phyloP scores from a whole-genome alignment of 35 echinoderm and acorn worm genomes.

The Lytechinus pictus region DNA sequence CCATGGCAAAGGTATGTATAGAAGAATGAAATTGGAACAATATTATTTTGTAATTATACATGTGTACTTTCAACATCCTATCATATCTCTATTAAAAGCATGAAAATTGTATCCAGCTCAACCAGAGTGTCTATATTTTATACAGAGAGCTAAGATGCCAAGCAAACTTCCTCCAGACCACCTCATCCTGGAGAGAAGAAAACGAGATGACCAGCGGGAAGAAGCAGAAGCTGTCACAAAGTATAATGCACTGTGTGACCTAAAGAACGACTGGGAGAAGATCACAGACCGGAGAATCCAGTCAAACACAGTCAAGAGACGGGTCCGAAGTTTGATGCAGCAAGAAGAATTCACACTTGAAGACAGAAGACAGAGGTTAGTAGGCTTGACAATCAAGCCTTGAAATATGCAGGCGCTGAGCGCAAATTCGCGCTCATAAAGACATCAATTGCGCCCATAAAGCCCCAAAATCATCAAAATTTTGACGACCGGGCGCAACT shows the following conservation, averaged over 20 bases:
- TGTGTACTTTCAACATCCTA: too few species aligned
- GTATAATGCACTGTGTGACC: conserved; percentile 92
- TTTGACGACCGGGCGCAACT: too few species aligned
- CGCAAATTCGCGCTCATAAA: too few species aligned
- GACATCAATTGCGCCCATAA: too few species aligned
- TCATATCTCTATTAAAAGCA: too few species aligned
- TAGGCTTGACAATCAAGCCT: background rate
- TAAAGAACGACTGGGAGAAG: conserved; percentile 98
- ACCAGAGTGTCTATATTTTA: background rate
- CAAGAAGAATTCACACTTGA: conserved; percentile 93
- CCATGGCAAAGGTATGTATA: too few species aligned
- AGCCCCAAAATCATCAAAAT: too few species aligned
- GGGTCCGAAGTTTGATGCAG: conserved; percentile 79
- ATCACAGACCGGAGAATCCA: conserved; percentile 93
- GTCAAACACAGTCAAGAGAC: conserved; percentile 83
- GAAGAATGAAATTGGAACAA: too few species aligned
- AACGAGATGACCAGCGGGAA: conserved; percentile 82
- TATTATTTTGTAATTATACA: too few species aligned
- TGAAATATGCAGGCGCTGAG: too few species aligned
- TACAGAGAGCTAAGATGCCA: conserved; percentile 96
- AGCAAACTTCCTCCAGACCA: conserved; percentile 97
- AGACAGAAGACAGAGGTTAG: conserved; percentile 92
- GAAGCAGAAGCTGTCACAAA: conserved; percentile 89
- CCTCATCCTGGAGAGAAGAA: conserved; percentile 89
- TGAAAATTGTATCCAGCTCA: too few species aligned